phyloP scores from a whole-genome alignment of 2,888 invertebrate species.

The Ectropis crepuscularia region DNA sequence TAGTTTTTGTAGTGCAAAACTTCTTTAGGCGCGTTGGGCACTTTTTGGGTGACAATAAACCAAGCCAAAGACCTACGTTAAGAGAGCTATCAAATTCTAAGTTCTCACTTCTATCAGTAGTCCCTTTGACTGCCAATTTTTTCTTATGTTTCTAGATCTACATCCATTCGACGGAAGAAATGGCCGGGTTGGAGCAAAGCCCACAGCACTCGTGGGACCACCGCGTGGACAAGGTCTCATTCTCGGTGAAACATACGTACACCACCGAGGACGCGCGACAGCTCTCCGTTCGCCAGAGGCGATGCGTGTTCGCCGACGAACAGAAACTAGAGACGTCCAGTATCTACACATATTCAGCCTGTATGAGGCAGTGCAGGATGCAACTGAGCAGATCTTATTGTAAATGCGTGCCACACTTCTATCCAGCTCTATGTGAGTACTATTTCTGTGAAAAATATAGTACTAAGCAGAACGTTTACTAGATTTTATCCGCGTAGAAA shows the following conservation, averaged over 20 bases:
- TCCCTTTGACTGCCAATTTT: too few relatives aligned
- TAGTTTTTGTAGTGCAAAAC: too few relatives aligned
- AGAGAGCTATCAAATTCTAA: too few relatives aligned
- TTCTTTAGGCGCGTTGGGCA: too few relatives aligned
- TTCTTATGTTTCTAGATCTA: slow-evolving; percentile 74
- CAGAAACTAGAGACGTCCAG: slow-evolving; percentile 84
- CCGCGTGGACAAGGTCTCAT: slow-evolving; percentile 85
- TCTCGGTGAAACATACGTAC: slow-evolving; percentile 91
- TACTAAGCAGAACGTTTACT: not conserved
- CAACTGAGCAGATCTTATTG: slow-evolving; percentile 86
- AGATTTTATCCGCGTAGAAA: not conserved
- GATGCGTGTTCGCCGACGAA: slow-evolving; percentile 90
- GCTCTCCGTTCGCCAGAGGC: slow-evolving; percentile 87
- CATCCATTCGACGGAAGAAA: slow-evolving; percentile 88
- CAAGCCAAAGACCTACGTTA: too few relatives aligned
- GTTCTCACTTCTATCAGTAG: not conserved
- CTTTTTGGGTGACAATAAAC: too few relatives aligned
- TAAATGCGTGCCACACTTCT: slow-evolving; percentile 90
- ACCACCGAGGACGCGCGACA: slow-evolving; percentile 90
- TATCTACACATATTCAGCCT: slow-evolving; percentile 89
- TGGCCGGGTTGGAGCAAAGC: slow-evolving; percentile 87
- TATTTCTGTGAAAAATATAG: not conserved
- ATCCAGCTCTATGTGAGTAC: slow-evolving; percentile 84
- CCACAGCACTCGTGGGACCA: slow-evolving; percentile 89
- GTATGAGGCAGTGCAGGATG: slow-evolving; percentile 91